These are phyloP conservation scores for Egretta garzetta DNA, from an alignment of 2,113 vertebrate species.

Conservation along the genomic window DNA sequence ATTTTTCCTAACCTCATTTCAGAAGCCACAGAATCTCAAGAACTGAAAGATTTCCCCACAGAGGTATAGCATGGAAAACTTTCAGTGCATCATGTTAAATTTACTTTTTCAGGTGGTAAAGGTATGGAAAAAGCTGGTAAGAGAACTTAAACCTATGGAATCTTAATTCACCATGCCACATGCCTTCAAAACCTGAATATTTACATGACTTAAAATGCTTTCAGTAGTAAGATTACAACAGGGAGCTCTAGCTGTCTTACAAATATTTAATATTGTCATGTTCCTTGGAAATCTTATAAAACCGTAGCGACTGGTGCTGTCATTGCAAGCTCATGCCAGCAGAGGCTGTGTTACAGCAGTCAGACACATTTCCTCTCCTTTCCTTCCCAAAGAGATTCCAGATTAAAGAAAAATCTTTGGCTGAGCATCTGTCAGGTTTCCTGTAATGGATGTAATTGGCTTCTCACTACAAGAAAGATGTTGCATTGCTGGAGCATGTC, in stretches of 20 bases:
- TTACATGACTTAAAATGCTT: background rate
- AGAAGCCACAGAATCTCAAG: background rate
- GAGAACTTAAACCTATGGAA: background rate
- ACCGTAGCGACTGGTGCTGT: background rate
- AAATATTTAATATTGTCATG: background rate
- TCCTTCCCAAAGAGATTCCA: background rate
- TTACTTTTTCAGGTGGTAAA: background rate
- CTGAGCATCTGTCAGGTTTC: background rate
- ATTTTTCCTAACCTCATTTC: background rate
- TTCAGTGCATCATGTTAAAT: background rate
- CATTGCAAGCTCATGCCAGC: background rate
- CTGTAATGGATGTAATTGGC: too few relatives aligned
- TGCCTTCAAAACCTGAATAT: background rate
- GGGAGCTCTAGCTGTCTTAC: background rate
- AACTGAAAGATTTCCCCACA: background rate
- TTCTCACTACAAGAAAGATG: too few relatives aligned
- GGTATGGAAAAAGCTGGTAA: background rate
- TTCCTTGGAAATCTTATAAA: background rate
- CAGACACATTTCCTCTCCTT: accelerated
- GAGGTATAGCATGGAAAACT: background rate
- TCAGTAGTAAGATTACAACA: background rate
- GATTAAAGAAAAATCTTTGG: background rate
- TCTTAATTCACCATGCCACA: background rate
- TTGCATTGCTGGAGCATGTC: too few relatives aligned
- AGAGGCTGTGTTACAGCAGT: background rate